Evolutionary conservation across 2,888 invertebrate genomes (phyloP), one percentile per base, ranked within the genome.

Genomic region (Tortricodes alternella): DNA sequence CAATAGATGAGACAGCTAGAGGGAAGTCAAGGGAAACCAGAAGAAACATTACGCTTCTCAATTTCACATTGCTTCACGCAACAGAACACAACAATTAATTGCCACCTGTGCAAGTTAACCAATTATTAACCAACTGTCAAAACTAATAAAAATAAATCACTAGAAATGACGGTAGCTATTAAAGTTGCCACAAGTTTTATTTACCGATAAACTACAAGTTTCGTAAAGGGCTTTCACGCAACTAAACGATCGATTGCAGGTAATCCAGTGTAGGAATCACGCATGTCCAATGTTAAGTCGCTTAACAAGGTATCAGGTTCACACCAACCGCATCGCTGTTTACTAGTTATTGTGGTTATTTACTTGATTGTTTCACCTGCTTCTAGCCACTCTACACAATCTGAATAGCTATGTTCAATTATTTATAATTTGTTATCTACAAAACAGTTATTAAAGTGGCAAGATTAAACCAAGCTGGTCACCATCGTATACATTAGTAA

Each of bases 281-380:
- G 41, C 41, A 29, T 55, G 55, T 18, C 55, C 55, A 55, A 48
- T 55, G 41, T 35, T 41, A 41, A 55, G 35, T 43, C 48, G 34
- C 27, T 19, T 34, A 46, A 43, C 11, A 35, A 39, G 46, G 19
- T 41, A 48, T 1, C 19, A 41, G 48, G 21, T 48, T 8, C n/a
- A 15, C 16, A 35, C 48, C 34, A 27, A 55, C 55, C 35, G n/a
- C n/a, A n/a, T n/a, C n/a, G n/a, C n/a, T n/a, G n/a, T n/a, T n/a
- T n/a, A n/a, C n/a, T n/a, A n/a, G n/a, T n/a, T n/a, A n/a, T n/a
- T n/a, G n/a, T n/a, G n/a, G n/a, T n/a, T n/a, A n/a, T n/a, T n/a
- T n/a, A n/a, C n/a, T n/a, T n/a, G n/a, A n/a, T n/a, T n/a, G n/a
- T n/a, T n/a, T n/a, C n/a, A n/a, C n/a, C n/a, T n/a, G n/a, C n/a